A percentile compares a stretch with the other conserved stretches of the same genome.
phyloP scores from a whole-genome alignment of 2,797 vertebrate species.

The Phalanger gymnotis region DNA sequence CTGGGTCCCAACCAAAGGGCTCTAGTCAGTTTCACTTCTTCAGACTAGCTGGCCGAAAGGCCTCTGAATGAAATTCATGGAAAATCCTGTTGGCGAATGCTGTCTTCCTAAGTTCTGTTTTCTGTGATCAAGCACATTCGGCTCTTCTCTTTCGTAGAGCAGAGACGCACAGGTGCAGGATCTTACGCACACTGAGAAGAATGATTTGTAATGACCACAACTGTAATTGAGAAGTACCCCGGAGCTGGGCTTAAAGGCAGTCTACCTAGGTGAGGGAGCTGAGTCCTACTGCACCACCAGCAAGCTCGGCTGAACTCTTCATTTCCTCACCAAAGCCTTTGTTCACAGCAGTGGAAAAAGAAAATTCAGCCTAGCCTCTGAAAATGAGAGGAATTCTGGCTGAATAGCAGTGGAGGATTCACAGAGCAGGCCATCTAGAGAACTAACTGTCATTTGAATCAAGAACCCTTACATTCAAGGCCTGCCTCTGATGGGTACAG shows the following conservation, averaged over 20 bases:
- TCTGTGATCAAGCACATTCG: not conserved
- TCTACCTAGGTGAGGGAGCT: too few species aligned
- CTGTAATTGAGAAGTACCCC: not conserved
- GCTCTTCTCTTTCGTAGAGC: not conserved
- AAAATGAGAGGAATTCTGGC: not conserved
- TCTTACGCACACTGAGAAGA: not conserved
- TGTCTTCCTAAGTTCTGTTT: not conserved
- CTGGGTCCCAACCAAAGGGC: not conserved
- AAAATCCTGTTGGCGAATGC: not conserved
- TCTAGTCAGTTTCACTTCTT: not conserved
- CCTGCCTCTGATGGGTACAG: not conserved
- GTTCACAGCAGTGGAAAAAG: not conserved
- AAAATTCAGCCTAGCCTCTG: not conserved
- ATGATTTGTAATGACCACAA: not conserved
- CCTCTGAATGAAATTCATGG: not conserved
- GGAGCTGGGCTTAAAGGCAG: not conserved
- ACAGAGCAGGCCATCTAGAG: not conserved
- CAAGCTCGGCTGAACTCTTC: too few species aligned
- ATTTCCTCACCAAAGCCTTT: not conserved
- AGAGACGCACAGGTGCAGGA: not conserved
- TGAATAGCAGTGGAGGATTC: not conserved
- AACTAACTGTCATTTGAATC: not conserved
- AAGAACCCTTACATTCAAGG: not conserved
- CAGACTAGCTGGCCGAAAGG: not conserved
- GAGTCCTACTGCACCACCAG: not conserved